Evolutionary conservation across 2,888 invertebrate genomes (phyloP), one percentile per base, ranked within the genome.

Genomic region (Petrophora chlorosata): DNA sequence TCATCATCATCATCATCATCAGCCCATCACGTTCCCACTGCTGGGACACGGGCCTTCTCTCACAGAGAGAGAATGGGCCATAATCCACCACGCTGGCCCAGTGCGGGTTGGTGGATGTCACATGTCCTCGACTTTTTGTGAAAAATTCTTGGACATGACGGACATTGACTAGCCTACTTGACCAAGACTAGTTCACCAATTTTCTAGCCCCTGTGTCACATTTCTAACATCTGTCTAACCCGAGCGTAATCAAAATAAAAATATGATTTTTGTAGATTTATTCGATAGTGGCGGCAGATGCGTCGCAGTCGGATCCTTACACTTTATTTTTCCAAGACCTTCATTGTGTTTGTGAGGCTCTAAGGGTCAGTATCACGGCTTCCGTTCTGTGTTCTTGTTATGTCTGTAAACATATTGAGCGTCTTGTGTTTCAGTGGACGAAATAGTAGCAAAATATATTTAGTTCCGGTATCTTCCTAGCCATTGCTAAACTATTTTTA

Each of bases 261-360:
- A 89, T 89, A 89, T 85, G 83, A 89, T 88, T 88, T 86, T 80
- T 79, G 83, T 87, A 87, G 88, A 90, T 90, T 89, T 88, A 87
- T 89, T 83, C 73, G 89, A 90, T 89, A 87, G 84, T 81, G 79
- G 68, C 67, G 79, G 86, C 89, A 90, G 89, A 90, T 90, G 89
- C 79, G 75, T 73, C 68, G 79, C 78, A 74, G 75, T 73, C 68
- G 79, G 79, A 74, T 76, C 72, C 56, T 44, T 50, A 50, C 76
- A 75, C 79, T 82, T 77, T 85, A 81, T 87, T 86, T 88, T 88
- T 85, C 79, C 83, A 85, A 65, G 67, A 63, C 75, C 74, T 75
- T 74, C 79, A 82, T 86, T 87, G 79, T 85, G 83, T 84, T 44
- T 38, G 34, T 22, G 33, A 50, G 69, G 76, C 77, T 76, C 59